Conservation (phyloP, 2,797 vertebrate species). For the Hydrocynus forskahlii region DNA sequence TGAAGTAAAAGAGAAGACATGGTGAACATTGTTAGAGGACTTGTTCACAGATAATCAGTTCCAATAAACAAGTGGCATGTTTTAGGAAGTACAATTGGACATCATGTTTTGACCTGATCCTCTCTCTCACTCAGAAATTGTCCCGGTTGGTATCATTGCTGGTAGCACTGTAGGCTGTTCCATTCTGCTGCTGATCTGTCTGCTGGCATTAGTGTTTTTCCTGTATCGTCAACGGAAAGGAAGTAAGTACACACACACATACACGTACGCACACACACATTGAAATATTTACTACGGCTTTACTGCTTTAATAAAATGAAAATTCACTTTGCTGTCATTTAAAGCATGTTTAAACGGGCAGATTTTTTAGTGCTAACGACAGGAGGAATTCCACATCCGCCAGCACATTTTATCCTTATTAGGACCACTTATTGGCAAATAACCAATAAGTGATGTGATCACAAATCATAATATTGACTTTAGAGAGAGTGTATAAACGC, state of each 20-base stretch:
- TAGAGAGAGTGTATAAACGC: not conserved
- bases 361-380: not conserved
- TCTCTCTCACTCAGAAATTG: constrained; percentile 76
- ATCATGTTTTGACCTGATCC: not conserved
- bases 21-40: not conserved
- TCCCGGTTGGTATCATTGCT: constrained; percentile 89
- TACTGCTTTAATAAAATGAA: not conserved
- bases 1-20: too few relatives aligned
- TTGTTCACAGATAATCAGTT: not conserved
- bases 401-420: not conserved
- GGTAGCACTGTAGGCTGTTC: constrained; percentile 85
- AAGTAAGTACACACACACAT: constrained; percentile 82
- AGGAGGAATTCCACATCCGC: not conserved
- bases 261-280: not conserved
- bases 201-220: constrained; percentile 84
- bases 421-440: not conserved
- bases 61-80: not conserved
- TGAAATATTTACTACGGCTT: constrained; percentile 1
- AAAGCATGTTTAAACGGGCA: not conserved
- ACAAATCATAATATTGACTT: not conserved
- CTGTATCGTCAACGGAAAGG: constrained; percentile 96
- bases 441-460: not conserved
- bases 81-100: not conserved
- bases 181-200: constrained; percentile 83
- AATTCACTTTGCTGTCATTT: not conserved